Evolutionary conservation across 1,140 invertebrate species (phyloP), one percentile per base, ranked within the genome.

Genomic region (Drosophila paulistorum): DNA sequence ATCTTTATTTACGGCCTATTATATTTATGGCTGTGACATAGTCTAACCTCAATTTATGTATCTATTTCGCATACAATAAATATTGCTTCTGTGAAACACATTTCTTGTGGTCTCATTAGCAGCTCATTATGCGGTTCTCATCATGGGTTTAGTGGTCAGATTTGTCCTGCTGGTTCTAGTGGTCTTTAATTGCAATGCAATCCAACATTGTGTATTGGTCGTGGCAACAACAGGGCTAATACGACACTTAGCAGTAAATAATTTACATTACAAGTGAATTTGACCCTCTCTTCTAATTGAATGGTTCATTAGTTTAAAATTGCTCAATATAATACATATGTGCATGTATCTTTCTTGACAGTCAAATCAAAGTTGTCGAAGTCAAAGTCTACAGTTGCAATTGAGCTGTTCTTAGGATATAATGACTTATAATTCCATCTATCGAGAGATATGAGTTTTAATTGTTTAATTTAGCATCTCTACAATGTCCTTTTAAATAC

Each of bases 1-100:
- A 65, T 58, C 59, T 73, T 82, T 83, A 83, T 84, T 84, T 82
- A 86, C 59, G 72, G 65, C 14, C 58, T 42, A 62, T 75, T 75
- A 66, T 58, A 79, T 86, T 75, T 79, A 65, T 70, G 68, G 66
- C 57, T 51, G 61, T 51, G 39, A 39, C 20, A 58, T 51, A 37
- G 76, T 42, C 67, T 57, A 60, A 60, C 60, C 33, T 54, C 14
- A 17, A 51, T 51, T 51, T 51, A 51, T 51, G 45, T 30, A 30
- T 23, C 14, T 51, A 23, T 51, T 23, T 1, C n/a, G 13, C 11
- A 23, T 51, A 26, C 3, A 26, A 26, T 26, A 26, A 26, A 26
- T 45, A 23, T 55, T 78, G 81, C 71, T 72, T 71, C 72, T 77
- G 68, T 33, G 39, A 35, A 74, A 76, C 55, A 77, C 61, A 71